Percentiles rank a stretch among this genome's conserved stretches.
phyloP scores from a whole-genome alignment of 2,888 invertebrate species.

The Drosophila cracens region DNA sequence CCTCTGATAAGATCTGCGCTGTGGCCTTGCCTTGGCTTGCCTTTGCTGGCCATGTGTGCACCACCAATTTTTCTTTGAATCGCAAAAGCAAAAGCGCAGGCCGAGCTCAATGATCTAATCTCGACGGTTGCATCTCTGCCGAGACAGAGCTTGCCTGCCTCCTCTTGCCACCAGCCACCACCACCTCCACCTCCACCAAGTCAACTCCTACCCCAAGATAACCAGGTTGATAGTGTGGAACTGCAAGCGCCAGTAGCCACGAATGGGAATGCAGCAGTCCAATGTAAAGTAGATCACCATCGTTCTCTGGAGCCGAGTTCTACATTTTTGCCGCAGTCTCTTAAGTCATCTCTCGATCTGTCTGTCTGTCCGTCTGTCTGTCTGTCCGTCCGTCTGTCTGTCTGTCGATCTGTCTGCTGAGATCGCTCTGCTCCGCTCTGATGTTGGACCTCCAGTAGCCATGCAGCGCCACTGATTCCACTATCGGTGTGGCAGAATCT shows the following conservation, averaged over 20 bases:
- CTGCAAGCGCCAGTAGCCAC: conserved; percentile 70
- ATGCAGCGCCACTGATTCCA: conserved; percentile 39
- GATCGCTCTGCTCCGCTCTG: conserved; percentile 15
- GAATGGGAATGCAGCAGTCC: conserved; percentile 43
- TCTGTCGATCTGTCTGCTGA: conserved; percentile 19
- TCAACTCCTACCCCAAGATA: conserved; percentile 50
- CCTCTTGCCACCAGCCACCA: conserved; percentile 1
- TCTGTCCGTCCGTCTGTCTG: conserved; percentile 14
- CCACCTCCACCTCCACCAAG: conserved; percentile 1
- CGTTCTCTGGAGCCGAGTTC: conserved; percentile 25
- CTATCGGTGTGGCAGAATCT: conserved; percentile 66
- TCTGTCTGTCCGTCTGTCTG: background rate
- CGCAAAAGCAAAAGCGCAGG: conserved; percentile 48
- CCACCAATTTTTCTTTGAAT: conserved; percentile 76
- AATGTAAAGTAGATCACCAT: conserved; percentile 80
- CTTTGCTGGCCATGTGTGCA: conserved; percentile 66
- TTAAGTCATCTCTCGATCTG: conserved; percentile 23
- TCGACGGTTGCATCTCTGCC: conserved; percentile 67
- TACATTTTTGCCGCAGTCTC: conserved; percentile 16
- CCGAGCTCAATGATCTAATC: conserved; percentile 70
- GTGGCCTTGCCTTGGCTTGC: conserved; percentile 37
- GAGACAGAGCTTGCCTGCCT: conserved; percentile 6
- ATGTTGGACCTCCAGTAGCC: conserved; percentile 58
- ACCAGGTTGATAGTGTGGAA: conserved; percentile 72
- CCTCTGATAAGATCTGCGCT: conserved; percentile 53